Percentiles rank a stretch among this genome's conserved stretches.
These are phyloP conservation scores for Drosophila ezoana DNA, from an alignment of 2,888 invertebrate species.

Conservation along the genomic window DNA sequence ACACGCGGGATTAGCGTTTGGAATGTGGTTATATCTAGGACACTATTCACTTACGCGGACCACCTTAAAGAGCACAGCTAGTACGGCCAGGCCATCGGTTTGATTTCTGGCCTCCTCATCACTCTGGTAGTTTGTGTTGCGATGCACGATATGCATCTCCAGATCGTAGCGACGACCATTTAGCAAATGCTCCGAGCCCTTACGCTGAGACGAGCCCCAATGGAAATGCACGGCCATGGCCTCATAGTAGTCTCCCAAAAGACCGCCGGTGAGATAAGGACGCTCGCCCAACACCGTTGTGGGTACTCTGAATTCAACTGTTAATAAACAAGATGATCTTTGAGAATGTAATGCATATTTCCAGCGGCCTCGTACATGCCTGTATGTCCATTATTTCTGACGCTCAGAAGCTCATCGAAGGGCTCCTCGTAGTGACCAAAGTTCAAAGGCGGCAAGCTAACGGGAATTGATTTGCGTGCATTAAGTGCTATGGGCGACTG, in stretches of 20 bases:
- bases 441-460: slow-evolving; percentile 86
- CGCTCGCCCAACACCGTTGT: slow-evolving; percentile 62
- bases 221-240: slow-evolving; percentile 86
- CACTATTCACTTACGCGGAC: slow-evolving; percentile 58
- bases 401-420: slow-evolving; percentile 87
- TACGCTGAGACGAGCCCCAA: slow-evolving; percentile 89
- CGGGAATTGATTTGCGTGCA: slow-evolving; percentile 57
- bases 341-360: neutral
- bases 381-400: slow-evolving; percentile 90
- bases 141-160: slow-evolving; percentile 89
- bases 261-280: slow-evolving; percentile 75
- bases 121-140: slow-evolving; percentile 87
- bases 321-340: neutral
- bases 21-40: neutral
- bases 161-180: slow-evolving; percentile 86
- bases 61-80: slow-evolving; percentile 88
- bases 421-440: slow-evolving; percentile 88
- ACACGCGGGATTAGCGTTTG: neutral
- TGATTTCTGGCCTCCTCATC: slow-evolving; percentile 85
- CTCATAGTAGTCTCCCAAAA: slow-evolving; percentile 68
- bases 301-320: slow-evolving; percentile 76
- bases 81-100: slow-evolving; percentile 87
- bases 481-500: slow-evolving; percentile 87
- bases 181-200: slow-evolving; percentile 86
- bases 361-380: slow-evolving; percentile 15